Evolutionary conservation across 2,113 vertebrate genomes (phyloP), one percentile per base, ranked within the genome.

Genomic region (Orycteropus afer): DNA sequence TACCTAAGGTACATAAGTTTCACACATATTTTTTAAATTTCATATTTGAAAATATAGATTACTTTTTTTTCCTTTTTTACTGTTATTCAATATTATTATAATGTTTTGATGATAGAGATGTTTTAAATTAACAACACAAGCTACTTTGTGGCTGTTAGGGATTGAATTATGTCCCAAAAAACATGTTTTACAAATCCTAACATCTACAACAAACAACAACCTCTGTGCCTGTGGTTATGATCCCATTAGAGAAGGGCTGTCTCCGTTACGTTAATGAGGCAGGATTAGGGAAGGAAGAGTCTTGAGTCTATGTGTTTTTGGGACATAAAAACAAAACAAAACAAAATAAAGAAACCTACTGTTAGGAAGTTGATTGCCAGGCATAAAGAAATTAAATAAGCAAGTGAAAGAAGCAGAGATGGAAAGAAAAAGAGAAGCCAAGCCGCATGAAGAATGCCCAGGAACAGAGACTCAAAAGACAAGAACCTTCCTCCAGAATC

Each of bases 71-170:
- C 40, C 29, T 51, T 80, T 79, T 40, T n/a, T 85, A 91, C 3
- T 73, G 18, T 85, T 71, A 79, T 4, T 71, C 9, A 89, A 67
- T 23, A 8, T 20, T 42, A 93, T 53, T 22, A 47, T 80, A 79
- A 57, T 77, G 34, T 77, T 91, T 86, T 67, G 78, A 84, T 80
- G 47, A 27, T n/a, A 61, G 61, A 80, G 27, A n/a, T 63, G 22
- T 40, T 90, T 94, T 71, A 74, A 76, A 63, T 67, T 49, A 93
- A 83, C 23, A 95, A 55, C 17, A 83, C 3, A 69, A 55, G 67
- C 1, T 65, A 86, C 37, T 88, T 82, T 51, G 15, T 37, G 14
- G 25, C 59, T 61, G 23, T 61, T 8, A 29, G 4, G 18, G 7
- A 29, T 25, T 61, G 59, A 25, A 20, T 11, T 27, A 8, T 61